phyloP scores from a whole-genome alignment of 1,140 invertebrate species.

The Ostrea edulis region DNA sequence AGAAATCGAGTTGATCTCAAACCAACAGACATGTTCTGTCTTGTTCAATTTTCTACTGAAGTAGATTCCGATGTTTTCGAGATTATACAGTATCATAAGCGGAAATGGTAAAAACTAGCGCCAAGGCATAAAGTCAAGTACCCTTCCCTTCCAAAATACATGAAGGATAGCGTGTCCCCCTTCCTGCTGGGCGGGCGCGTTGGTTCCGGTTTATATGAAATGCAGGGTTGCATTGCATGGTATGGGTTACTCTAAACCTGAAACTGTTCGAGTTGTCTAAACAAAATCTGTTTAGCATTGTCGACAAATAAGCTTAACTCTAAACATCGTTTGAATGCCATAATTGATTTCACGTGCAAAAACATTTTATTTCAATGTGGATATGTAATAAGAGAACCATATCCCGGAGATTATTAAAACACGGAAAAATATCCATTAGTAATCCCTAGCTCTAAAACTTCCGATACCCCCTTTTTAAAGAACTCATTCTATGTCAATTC shows the following conservation, averaged over 20 bases:
- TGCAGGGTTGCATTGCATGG: constrained; percentile 9
- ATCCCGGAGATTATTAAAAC: background rate
- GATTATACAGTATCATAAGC: background rate
- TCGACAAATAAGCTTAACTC: constrained; percentile 27
- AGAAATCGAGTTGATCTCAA: constrained; percentile 29
- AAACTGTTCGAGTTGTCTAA: constrained; percentile 32
- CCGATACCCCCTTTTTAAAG: background rate
- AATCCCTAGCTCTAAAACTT: background rate
- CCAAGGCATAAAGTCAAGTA: constrained; percentile 2
- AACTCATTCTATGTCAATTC: background rate
- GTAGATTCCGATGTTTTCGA: constrained; percentile 25
- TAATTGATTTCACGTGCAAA: constrained; percentile 24
- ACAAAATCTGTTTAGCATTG: constrained; percentile 28
- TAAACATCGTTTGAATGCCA: constrained; percentile 25
- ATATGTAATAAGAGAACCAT: constrained; percentile 2
- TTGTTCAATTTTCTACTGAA: constrained; percentile 29
- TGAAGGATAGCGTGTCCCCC: background rate
- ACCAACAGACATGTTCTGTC: background rate
- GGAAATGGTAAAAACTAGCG: constrained; percentile 1
- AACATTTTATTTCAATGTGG: constrained; percentile 33
- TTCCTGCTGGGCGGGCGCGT: background rate
- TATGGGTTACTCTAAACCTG: constrained; percentile 9
- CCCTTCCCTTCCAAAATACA: background rate
- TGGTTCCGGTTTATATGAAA: background rate
- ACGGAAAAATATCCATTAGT: background rate